Base-by-base conservation (phyloP, 2,888 invertebrate species). In the Mylabris sibirica region DNA sequence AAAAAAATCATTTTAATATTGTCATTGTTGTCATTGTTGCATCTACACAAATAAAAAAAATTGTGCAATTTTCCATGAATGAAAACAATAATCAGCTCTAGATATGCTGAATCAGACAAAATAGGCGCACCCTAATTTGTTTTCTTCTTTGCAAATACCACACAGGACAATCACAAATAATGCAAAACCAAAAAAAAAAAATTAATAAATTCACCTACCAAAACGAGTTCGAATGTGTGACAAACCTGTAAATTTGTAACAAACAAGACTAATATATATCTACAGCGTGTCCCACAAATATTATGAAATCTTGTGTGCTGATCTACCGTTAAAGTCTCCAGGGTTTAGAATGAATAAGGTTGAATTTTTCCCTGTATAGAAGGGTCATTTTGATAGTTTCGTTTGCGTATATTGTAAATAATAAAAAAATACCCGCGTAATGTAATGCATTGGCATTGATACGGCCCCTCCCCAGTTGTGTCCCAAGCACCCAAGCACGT, bases 391-490 rank as follows among this genome's bases (percentile, higher is more conserved):
- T 49, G 9, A 1, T 20, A 11, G 49, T 49, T 49, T 49, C 49
- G 49, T 22, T 20, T 20, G 49, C 20, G 22, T 49, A 17, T 44
- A 49, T 49, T 22, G 20, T 20, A 20, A 20, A 49, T 3, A 2
- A 20, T 20, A 44, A 44, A 49, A 22, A 49, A 44, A 44, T 17
- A 44, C 44, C 44, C 44, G 44, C n/a, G 20, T 49, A 49, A 22
- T n/a, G n/a, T 49, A 49, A 49, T 20, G 71, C 73, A 30, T 73
- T 81, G 78, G 76, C 79, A 80, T 81, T 79, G 79, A 72, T 49
- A 20, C 75, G 73, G 73, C 75, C 79, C 79, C 79, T 80, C 82
- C 83, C 82, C 82, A 77, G 81, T 78, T 79, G 76, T 72, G 49
- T 20, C 20, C 49, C 20, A 64, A 76, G 75, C 77, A 72, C 20